Evolutionary conservation across 2,797 vertebrate species (phyloP).

Genomic region (Peromyscus nudipes): DNA sequence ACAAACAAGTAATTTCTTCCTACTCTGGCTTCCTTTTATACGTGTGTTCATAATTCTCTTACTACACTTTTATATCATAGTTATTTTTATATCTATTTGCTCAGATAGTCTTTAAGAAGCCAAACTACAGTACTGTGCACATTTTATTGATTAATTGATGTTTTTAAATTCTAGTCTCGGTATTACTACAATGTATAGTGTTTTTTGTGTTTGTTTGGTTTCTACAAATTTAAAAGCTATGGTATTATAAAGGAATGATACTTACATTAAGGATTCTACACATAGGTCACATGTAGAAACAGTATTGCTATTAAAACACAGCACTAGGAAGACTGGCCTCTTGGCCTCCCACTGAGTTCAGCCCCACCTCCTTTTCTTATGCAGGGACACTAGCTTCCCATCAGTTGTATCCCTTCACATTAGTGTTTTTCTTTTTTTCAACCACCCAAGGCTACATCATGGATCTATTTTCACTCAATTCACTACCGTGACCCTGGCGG

Average conservation of each 20-base stretch:
- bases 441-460: neutral
- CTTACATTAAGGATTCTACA: constrained; percentile 52
- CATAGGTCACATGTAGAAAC: constrained; percentile 52
- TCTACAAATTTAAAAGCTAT: constrained; percentile 60
- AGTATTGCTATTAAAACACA: constrained; percentile 58
- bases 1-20: neutral
- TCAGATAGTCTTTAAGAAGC: constrained; percentile 42
- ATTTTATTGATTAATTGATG: constrained; percentile 28
- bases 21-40: constrained; percentile 20
- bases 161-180: constrained; percentile 24
- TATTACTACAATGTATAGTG: neutral
- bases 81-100: constrained; percentile 57
- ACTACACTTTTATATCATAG: neutral
- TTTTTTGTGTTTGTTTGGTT: constrained; percentile 38
- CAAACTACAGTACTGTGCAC: constrained; percentile 4
- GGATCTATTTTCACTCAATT: constrained; percentile 54
- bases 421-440: constrained; percentile 14
- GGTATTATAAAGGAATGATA: constrained; percentile 5
- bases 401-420: constrained; percentile 18
- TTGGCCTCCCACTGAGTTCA: neutral
- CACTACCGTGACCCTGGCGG: neutral
- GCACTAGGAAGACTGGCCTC: constrained; percentile 49
- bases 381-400: neutral
- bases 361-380: constrained; percentile 38
- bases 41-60: constrained; percentile 55